Evolutionary conservation across 2,113 vertebrate species (phyloP).

Genomic region (Cynopterus brachyotis): DNA sequence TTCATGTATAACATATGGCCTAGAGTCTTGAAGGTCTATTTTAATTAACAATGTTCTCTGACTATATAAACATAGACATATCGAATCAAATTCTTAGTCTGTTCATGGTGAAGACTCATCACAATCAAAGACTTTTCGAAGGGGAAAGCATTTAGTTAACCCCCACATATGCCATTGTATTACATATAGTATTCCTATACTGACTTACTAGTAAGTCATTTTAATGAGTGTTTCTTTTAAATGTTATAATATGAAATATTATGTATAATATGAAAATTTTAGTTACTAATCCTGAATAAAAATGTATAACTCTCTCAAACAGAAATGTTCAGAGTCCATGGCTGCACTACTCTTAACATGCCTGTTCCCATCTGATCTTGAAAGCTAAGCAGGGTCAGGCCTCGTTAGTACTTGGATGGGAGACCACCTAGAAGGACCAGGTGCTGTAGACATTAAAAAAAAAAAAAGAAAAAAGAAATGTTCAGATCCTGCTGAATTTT

Average conservation of each 20-base stretch:
- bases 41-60: not conserved
- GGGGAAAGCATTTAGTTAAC: not conserved
- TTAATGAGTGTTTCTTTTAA: not conserved
- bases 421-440: no score
- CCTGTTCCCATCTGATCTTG: no score
- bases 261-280: not conserved
- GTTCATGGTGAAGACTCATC: not conserved
- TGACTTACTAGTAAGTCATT: not conserved
- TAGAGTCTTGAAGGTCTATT: not conserved
- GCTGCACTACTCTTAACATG: no score
- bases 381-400: no score
- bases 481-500: slow-evolving; percentile 11
- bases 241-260: no score
- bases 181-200: not conserved
- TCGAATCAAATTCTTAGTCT: not conserved
- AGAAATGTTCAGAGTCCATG: not conserved
- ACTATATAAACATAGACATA: not conserved
- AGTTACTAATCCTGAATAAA: not conserved
- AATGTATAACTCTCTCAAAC: slow-evolving; percentile 12
- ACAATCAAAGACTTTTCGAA: not conserved
- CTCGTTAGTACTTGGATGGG: no score
- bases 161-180: not conserved
- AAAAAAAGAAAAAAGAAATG: not conserved
- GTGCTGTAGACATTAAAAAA: no score
- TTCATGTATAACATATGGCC: not conserved